These are phyloP conservation scores for Penaeus japonicus DNA, from an alignment of 1,140 invertebrate species.

Conservation along the genomic window DNA sequence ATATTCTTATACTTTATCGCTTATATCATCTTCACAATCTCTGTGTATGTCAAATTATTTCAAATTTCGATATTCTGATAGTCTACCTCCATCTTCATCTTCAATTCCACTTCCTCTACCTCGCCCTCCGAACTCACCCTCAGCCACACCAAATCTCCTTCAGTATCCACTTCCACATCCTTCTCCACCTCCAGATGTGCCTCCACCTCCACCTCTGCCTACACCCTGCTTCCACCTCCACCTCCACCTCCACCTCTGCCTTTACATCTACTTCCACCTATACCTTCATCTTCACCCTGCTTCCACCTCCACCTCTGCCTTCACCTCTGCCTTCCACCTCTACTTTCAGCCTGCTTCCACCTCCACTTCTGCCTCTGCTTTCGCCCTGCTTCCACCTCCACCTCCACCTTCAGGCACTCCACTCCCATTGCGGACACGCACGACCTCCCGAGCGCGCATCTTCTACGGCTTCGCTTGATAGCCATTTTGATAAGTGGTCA, in stretches of 20 bases:
- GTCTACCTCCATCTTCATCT: too few relatives aligned
- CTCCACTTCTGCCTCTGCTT: background rate
- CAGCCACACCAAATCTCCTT: background rate
- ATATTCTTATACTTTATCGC: too few relatives aligned
- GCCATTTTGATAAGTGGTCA: conserved; percentile 23
- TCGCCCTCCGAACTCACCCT: too few relatives aligned
- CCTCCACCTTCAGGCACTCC: background rate
- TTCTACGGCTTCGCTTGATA: conserved; percentile 41
- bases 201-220: background rate
- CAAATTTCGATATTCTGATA: too few relatives aligned
- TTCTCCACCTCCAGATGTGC: background rate
- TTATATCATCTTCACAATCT: too few relatives aligned
- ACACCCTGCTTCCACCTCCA: background rate
- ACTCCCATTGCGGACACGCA: background rate
- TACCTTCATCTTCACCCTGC: background rate
- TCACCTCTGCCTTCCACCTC: background rate
- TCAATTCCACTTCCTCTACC: background rate
- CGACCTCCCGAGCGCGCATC: background rate
- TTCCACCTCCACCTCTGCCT: background rate
- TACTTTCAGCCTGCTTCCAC: background rate
- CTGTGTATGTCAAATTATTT: too few relatives aligned
- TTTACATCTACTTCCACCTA: background rate
- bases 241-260: background rate
- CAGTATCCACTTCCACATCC: background rate
- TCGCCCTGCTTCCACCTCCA: background rate